Evolutionary conservation across 2,888 invertebrate genomes (phyloP).

Genomic region (Caradrina kadenii): DNA sequence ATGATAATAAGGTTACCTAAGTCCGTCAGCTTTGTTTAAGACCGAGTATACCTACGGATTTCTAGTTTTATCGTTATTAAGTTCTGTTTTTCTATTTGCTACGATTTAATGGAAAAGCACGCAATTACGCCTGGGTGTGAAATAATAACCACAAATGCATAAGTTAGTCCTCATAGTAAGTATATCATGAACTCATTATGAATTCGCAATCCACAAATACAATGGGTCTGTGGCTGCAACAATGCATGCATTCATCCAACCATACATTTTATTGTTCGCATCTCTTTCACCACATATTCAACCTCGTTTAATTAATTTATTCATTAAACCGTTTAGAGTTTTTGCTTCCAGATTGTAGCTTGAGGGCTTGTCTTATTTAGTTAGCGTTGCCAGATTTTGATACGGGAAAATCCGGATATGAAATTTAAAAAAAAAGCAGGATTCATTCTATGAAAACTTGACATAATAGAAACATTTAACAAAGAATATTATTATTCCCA

Average conservation of each 20-base stretch:
- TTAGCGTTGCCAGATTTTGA: no score
- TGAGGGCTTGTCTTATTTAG: conserved; percentile 30
- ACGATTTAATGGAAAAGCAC: neutral
- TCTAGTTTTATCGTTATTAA: neutral
- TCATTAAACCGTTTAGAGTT: conserved; percentile 59
- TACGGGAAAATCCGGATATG: no score
- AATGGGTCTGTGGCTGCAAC: conserved; percentile 75
- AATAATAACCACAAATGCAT: conserved; percentile 6
- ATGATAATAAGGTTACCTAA: no score
- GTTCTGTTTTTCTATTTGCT: no score
- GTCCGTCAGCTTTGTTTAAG: no score
- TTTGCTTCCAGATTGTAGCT: conserved; percentile 27
- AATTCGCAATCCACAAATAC: conserved; percentile 68
- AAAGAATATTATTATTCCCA: no score
- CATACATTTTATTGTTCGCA: conserved; percentile 65
- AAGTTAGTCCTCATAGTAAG: conserved; percentile 10
- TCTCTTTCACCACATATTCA: conserved; percentile 63
- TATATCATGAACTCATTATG: conserved; percentile 73
- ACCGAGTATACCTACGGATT: no score
- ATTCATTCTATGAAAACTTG: no score
- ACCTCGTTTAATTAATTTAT: conserved; percentile 68
- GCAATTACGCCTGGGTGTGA: neutral
- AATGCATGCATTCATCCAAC: conserved; percentile 77
- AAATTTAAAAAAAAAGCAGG: no score
- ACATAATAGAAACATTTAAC: no score